These are phyloP conservation scores for Etheostoma spectabile DNA, from an alignment of 2,113 vertebrate genomes.

Conservation along the genomic window DNA sequence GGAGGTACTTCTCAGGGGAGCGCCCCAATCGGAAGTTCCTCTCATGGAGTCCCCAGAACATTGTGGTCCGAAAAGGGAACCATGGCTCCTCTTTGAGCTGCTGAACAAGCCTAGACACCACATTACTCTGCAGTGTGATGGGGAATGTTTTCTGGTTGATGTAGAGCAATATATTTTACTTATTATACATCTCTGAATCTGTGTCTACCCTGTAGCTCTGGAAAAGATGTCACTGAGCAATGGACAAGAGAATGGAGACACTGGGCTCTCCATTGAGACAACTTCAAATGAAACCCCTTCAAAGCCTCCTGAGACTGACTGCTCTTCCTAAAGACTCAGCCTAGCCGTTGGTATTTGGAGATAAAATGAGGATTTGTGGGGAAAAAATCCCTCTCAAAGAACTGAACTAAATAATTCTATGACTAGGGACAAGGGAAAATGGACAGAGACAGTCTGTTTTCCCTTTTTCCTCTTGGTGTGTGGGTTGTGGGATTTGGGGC, in stretches of 20 bases:
- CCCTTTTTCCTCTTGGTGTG: conserved; percentile 20
- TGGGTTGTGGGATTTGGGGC: background rate
- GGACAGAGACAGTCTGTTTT: background rate
- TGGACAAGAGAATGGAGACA: conserved; percentile 90
- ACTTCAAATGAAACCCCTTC: conserved; percentile 85
- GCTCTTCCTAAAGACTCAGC: conserved; percentile 84
- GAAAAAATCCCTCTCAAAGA: background rate
- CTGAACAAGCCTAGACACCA: too few species aligned
- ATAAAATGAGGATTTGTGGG: background rate
- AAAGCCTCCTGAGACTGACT: conserved; percentile 85
- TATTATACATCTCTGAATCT: background rate
- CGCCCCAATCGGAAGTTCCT: too few species aligned
- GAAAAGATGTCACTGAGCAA: conserved; percentile 90
- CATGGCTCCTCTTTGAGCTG: too few species aligned
- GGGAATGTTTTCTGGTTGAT: too few species aligned
- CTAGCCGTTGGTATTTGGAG: background rate
- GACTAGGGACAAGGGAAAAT: conserved; percentile 9
- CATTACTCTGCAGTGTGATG: too few species aligned
- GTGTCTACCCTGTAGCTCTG: conserved; percentile 81
- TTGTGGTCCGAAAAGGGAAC: too few species aligned
- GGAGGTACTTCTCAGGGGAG: too few species aligned
- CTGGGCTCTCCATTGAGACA: conserved; percentile 87
- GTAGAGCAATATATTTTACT: too few species aligned
- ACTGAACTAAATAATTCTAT: conserved; percentile 22
- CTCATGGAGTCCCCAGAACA: too few species aligned